phyloP scores from a whole-genome alignment of 2,888 invertebrate species.

The Ormyrus thymus region DNA sequence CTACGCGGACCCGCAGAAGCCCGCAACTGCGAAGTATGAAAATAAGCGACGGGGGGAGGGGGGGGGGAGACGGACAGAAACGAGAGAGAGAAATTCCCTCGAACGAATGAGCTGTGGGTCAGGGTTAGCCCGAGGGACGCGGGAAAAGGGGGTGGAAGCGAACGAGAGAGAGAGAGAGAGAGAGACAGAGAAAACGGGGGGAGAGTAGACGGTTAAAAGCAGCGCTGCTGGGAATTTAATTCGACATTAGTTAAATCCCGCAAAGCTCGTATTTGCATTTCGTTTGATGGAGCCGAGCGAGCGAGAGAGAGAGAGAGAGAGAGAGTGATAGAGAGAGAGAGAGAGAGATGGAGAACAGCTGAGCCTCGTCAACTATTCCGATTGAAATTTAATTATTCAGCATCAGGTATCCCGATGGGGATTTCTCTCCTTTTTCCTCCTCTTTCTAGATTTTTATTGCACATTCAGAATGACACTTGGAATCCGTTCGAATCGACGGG shows the following conservation, averaged over 20 bases:
- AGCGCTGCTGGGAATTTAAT: conserved; percentile 63
- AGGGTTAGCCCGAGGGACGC: conserved; percentile 65
- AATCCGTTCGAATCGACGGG: conserved; percentile 19
- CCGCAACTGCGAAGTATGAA: background rate
- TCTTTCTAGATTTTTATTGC: conserved; percentile 7
- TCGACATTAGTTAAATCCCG: conserved; percentile 64
- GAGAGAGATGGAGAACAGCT: conserved; percentile 19
- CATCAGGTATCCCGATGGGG: conserved; percentile 9
- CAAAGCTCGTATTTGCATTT: conserved; percentile 56
- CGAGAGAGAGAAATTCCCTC: conserved; percentile 61
- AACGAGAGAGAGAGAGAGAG: conserved; percentile 6
- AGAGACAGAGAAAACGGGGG: conserved; percentile 2
- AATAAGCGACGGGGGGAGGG: conserved; percentile 8
- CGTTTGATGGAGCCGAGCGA: conserved; percentile 47
- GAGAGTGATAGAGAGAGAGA: conserved; percentile 19
- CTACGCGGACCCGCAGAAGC: background rate
- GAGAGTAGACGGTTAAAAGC: conserved; percentile 45
- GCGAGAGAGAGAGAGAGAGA: background rate
- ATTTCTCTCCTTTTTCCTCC: conserved; percentile 6
- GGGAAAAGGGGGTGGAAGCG: conserved; percentile 27
- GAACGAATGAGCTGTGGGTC: conserved; percentile 68
- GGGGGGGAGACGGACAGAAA: background rate
- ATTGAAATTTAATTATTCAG: conserved; percentile 51
- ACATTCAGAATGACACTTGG: conserved; percentile 34
- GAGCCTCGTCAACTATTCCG: conserved; percentile 37